phyloP scores from a whole-genome alignment of 2,888 invertebrate species.

The Mechanitis mazaeus region DNA sequence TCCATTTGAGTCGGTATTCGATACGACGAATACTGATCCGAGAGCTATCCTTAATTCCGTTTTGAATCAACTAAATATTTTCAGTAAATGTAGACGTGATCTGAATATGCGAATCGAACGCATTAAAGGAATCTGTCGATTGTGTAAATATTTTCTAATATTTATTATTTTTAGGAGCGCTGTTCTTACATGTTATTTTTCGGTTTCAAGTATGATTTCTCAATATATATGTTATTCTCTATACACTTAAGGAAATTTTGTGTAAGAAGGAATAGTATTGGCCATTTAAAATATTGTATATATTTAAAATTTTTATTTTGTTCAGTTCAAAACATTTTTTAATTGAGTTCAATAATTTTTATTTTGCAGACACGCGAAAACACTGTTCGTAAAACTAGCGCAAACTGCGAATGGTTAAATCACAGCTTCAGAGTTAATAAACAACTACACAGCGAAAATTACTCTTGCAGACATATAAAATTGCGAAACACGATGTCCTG shows the following conservation, averaged over 20 bases:
- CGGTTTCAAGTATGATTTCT: slow-evolving; percentile 16
- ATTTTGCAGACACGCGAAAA: slow-evolving; percentile 3
- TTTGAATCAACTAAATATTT: slow-evolving; percentile 39
- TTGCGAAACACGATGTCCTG: slow-evolving; percentile 27
- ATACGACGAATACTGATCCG: slow-evolving; percentile 31
- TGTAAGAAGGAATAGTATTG: slow-evolving; percentile 12
- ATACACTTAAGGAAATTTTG: slow-evolving; percentile 17
- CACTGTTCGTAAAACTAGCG: slow-evolving; percentile 10
- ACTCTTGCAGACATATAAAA: slow-evolving; percentile 26
- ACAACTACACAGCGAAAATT: slow-evolving; percentile 25
- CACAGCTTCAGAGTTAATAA: slow-evolving; percentile 26
- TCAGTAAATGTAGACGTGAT: slow-evolving; percentile 27
- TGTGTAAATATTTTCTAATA: slow-evolving; percentile 25
- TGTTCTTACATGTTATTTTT: background rate
- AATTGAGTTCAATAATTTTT: slow-evolving; percentile 1
- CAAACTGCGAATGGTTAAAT: slow-evolving; percentile 23
- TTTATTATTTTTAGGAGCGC: slow-evolving; percentile 3
- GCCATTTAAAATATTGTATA: background rate
- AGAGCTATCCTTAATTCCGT: slow-evolving; percentile 32
- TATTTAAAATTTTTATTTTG: too few relatives aligned
- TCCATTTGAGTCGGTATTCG: slow-evolving; percentile 36
- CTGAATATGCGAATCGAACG: slow-evolving; percentile 21
- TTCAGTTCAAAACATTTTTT: background rate
- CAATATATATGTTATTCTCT: slow-evolving; percentile 23
- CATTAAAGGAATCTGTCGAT: slow-evolving; percentile 27